A percentile compares a stretch with the other conserved stretches of the same genome.
These are phyloP conservation scores for Dione juno DNA, from an alignment of 2,888 invertebrate genomes.

Conservation along the genomic window DNA sequence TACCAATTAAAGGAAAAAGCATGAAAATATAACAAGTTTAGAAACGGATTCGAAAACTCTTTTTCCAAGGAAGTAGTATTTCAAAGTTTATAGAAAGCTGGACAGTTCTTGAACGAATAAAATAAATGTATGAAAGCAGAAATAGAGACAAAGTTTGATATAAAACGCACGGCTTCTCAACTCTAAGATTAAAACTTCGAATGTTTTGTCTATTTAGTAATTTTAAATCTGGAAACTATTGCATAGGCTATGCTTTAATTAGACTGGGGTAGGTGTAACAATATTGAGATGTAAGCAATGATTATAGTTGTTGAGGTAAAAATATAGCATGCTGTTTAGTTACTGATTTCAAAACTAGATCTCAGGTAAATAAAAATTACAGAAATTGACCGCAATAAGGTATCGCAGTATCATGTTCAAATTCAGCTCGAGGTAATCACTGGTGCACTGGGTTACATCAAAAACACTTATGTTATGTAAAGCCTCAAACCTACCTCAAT, in stretches of 20 bases:
- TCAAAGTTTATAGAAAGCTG: constrained; percentile 45
- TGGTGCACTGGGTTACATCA: no score
- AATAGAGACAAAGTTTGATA: constrained; percentile 46
- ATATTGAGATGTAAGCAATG: no score
- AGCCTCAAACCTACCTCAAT: no score
- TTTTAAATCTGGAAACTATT: constrained; percentile 24
- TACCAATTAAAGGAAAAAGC: constrained; percentile 36
- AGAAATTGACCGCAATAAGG: no score
- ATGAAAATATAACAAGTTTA: constrained; percentile 39
- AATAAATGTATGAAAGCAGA: constrained; percentile 45
- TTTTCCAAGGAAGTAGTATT: constrained; percentile 44
- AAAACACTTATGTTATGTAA: no score
- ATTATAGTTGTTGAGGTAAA: no score
- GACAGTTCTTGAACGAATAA: constrained; percentile 44
- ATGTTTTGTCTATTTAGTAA: constrained; percentile 41
- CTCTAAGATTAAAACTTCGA: constrained; percentile 44
- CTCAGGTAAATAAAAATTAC: no score
- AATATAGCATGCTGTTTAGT: no score
- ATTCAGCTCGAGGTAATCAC: no score
- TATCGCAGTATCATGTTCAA: no score
- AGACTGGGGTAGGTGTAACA: no score
- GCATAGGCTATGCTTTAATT: neutral
- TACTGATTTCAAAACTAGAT: no score
- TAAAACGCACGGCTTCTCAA: constrained; percentile 43
- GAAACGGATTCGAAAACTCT: constrained; percentile 42